Evolutionary conservation across 1,140 invertebrate species (phyloP), one percentile per base, ranked within the genome.

Genomic region (Venturia canescens): DNA sequence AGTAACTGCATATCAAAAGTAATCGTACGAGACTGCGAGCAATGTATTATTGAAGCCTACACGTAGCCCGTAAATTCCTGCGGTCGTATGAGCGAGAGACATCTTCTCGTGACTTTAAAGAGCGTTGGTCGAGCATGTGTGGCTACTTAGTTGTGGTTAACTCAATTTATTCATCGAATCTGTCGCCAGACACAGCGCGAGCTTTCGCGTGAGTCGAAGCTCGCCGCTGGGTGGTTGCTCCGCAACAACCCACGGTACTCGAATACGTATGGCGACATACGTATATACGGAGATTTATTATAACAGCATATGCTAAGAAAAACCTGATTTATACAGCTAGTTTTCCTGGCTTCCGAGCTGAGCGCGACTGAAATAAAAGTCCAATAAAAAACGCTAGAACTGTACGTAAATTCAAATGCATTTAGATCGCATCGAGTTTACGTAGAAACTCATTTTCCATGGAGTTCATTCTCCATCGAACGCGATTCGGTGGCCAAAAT

Each of bases 91-190:
- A 34, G 48, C 48, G 48, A 50, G 48, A 50, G 48, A 50, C 13
- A 50, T 70, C 27, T 34, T 74, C 71, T 74, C 23, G 34, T 21
- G n/a, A 60, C 57, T 60, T 60, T 60, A n/a, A 60, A 60, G 13
- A 60, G 18, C 29, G 29, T 21, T 71, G n/a, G 26, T 26, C n/a
- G 57, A 60, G 57, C 18, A 21, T 23, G 57, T 60, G 57, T 21
- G 57, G 6, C 57, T 23, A 6, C 7, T 48, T 26, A 80, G 48
- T 50, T 50, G 70, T 34, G 50, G 27, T 76, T 44, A 57, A 50
- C 63, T 69, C 60, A 77, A 70, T 76, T 80, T 80, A 80, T 80
- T 80, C 80, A 80, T 66, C 57, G 80, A 76, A 76, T 80, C 74
- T 80, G 80, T 48, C 69, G 66, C 63, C 29, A 50, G 18, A 4